These are phyloP conservation scores for Cochlearius cochlearius DNA, from an alignment of 2,113 vertebrate genomes.

Conservation along the genomic window DNA sequence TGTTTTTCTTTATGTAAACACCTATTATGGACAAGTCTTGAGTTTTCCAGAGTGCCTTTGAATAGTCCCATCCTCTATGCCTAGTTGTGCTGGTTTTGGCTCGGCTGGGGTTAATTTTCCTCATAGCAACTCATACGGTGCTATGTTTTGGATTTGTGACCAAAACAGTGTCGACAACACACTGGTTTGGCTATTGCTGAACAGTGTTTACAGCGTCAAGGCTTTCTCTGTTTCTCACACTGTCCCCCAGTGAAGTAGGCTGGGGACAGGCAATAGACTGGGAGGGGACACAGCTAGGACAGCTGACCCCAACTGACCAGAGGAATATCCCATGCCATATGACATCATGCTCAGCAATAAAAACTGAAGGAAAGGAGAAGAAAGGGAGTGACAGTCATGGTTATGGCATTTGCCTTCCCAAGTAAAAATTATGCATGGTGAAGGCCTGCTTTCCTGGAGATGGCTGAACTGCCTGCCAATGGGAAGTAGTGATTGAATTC, in stretches of 20 bases:
- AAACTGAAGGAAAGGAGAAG: neutral
- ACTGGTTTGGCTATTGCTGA: neutral
- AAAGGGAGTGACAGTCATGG: neutral
- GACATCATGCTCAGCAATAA: neutral
- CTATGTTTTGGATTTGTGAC: neutral
- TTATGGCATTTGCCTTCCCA: neutral
- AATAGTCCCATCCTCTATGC: neutral
- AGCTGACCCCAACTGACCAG: neutral
- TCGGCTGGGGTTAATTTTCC: neutral
- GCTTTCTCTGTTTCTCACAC: neutral
- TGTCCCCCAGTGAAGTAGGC: neutral
- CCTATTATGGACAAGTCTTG: neutral
- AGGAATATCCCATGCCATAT: neutral
- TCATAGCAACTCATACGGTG: neutral
- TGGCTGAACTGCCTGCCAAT: neutral
- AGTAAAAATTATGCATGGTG: neutral
- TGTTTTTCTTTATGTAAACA: neutral
- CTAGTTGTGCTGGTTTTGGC: neutral
- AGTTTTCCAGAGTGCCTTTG: neutral
- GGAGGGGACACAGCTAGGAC: neutral
- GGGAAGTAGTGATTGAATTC: neutral
- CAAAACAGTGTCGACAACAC: neutral
- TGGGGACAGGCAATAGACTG: neutral
- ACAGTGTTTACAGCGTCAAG: neutral
- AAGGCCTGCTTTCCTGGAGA: neutral